phyloP scores from a whole-genome alignment of 2,113 vertebrate species.

The Prunella himalayana region DNA sequence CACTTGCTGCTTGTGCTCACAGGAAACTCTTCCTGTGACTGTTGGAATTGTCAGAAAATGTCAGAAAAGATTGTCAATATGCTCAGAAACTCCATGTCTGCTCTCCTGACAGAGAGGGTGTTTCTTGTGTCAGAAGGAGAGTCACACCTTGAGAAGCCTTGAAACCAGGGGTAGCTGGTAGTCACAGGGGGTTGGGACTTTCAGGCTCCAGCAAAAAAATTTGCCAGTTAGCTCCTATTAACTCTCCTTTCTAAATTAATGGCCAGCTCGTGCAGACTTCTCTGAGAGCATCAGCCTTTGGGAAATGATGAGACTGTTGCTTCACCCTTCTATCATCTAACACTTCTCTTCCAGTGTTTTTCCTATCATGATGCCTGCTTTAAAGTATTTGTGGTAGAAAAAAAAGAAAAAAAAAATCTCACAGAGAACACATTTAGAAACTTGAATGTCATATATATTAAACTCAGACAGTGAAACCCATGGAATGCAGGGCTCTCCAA shows the following conservation, averaged over 20 bases:
- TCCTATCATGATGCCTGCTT: not conserved
- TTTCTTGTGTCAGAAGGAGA: not conserved
- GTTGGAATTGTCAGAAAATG: not conserved
- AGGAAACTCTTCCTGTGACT: not conserved
- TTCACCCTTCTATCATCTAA: not conserved
- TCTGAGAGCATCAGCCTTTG: not conserved
- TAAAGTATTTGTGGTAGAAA: conserved; percentile 3
- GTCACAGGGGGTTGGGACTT: not conserved
- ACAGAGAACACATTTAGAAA: not conserved
- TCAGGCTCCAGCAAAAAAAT: not conserved
- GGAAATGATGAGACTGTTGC: not conserved
- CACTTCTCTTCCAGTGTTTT: not conserved
- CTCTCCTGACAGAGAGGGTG: not conserved
- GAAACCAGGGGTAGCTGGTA: not conserved
- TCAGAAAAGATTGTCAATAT: not conserved
- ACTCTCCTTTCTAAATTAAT: not conserved
- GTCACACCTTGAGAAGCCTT: not conserved
- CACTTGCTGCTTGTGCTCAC: not conserved
- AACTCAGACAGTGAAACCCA: not conserved
- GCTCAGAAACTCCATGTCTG: not conserved
- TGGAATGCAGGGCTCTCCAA: not conserved
- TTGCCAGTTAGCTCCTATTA: not conserved
- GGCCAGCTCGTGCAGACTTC: not conserved
- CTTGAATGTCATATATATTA: conserved; percentile 6
- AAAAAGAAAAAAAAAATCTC: not conserved